A percentile compares a stretch with the other conserved stretches of the same genome.
These are phyloP conservation scores for Peromyscus nudipes DNA, from an alignment of 2,797 vertebrate genomes.

Conservation along the genomic window DNA sequence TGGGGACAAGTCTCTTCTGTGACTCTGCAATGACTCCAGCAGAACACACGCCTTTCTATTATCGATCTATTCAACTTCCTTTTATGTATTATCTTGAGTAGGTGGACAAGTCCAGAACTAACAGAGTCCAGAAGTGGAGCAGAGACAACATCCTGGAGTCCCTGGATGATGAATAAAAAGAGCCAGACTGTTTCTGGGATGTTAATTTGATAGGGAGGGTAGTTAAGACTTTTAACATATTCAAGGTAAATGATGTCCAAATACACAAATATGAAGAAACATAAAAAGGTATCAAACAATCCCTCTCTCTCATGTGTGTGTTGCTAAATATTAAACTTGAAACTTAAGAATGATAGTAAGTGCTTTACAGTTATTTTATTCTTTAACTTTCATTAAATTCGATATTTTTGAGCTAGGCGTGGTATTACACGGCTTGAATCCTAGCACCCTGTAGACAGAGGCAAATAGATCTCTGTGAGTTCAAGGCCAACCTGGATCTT, in stretches of 20 bases:
- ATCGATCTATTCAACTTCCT: neutral
- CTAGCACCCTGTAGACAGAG: neutral
- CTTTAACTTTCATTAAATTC: slow-evolving; percentile 3
- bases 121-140: neutral
- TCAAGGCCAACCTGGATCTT: neutral
- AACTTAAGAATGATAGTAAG: neutral
- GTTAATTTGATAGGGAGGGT: neutral
- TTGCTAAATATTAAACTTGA: neutral
- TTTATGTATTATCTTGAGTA: neutral
- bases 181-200: neutral
- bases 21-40: neutral
- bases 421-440: neutral
- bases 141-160: neutral
- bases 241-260: neutral
- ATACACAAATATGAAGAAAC: neutral
- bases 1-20: neutral
- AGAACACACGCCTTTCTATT: neutral
- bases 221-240: neutral
- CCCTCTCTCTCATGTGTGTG: neutral
- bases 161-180: neutral
- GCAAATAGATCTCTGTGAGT: neutral
- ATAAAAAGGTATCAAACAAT: neutral
- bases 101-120: neutral
- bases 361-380: neutral
- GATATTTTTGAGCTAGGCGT: neutral